Evolutionary conservation across 2,797 vertebrate species (phyloP), one percentile per base, ranked within the genome.

Genomic region (Thamnophis elegans): DNA sequence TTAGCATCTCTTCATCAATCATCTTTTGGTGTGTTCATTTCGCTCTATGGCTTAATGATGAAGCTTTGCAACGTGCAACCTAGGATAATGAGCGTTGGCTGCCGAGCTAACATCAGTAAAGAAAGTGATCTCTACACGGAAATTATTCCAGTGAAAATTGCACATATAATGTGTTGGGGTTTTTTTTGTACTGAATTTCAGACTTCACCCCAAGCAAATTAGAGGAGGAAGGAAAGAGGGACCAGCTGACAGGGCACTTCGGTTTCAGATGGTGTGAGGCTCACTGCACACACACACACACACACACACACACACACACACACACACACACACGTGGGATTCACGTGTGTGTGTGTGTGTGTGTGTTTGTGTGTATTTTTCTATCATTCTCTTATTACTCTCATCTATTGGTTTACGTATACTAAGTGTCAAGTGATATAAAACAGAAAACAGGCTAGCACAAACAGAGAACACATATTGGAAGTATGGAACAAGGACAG

Each of bases 81-180:
- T 91, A 91, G 47, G 58, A 1, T 36, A 9, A 20, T 86, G 55
- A 1, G 22, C 2, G 8, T 88, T 89, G 89, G 92, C 42, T 91
- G 32, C 8, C 62, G 55, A 92, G 73, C n/a, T 73, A 47, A 95
- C 26, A 14, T 59, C 22, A 92, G 91, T 28, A 0, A 0, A 20
- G 13, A 42, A 85, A 86, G 54, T 1, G 26, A 60, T 93, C 89
- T 2, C 68, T 89, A 54, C 89, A 93, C 54, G 78, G 62, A 73
- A 20, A 82, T 91, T 58, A 28, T 68, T 25, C 12, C 62, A 85
- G 51, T 87, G 22, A 0, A 87, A 88, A 25, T 85, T 85, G 18
- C 0, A 25, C 14, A 20, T 0, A 10, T 9, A 20, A 1, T 65
- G 60, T 1, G 5, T 58, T 11, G 7, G 0, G 1, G n/a, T n/a